Conservation (phyloP, 2,888 invertebrate species). For the Tetheella fluctuosa region DNA sequence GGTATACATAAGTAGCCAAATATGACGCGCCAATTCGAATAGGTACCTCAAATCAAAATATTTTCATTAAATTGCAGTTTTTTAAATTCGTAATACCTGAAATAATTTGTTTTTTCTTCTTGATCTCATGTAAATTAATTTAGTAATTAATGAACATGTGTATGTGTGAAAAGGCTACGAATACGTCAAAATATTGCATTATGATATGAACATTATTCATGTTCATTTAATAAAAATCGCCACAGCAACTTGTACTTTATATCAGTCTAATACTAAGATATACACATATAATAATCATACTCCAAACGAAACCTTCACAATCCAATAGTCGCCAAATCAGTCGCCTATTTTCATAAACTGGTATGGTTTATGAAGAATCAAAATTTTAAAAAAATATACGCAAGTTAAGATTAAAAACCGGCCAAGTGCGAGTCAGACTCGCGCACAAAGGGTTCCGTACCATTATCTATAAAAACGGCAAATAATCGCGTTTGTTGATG, state of each 20-base stretch:
- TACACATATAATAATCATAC: constrained; percentile 31
- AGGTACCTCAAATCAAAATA: neutral
- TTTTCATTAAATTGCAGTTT: neutral
- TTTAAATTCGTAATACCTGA: neutral
- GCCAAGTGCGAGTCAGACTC: too few relatives aligned
- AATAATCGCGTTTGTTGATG: too few relatives aligned
- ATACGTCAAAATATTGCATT: neutral
- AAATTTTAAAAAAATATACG: too few relatives aligned
- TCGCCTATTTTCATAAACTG: neutral
- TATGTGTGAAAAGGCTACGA: neutral
- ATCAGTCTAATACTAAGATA: constrained; percentile 29
- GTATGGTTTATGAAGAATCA: too few relatives aligned
- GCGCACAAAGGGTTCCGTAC: too few relatives aligned
- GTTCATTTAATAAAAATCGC: constrained; percentile 22
- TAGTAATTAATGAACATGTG: neutral
- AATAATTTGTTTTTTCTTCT: neutral
- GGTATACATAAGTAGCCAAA: neutral
- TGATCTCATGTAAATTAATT: neutral
- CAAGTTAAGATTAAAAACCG: too few relatives aligned
- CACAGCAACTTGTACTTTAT: constrained; percentile 45
- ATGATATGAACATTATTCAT: constrained; percentile 25
- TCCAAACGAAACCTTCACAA: neutral
- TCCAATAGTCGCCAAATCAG: neutral
- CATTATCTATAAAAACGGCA: too few relatives aligned
- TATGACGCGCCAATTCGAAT: neutral